These are phyloP conservation scores for Cettia cetti DNA, from an alignment of 2,113 vertebrate genomes.

Conservation along the genomic window DNA sequence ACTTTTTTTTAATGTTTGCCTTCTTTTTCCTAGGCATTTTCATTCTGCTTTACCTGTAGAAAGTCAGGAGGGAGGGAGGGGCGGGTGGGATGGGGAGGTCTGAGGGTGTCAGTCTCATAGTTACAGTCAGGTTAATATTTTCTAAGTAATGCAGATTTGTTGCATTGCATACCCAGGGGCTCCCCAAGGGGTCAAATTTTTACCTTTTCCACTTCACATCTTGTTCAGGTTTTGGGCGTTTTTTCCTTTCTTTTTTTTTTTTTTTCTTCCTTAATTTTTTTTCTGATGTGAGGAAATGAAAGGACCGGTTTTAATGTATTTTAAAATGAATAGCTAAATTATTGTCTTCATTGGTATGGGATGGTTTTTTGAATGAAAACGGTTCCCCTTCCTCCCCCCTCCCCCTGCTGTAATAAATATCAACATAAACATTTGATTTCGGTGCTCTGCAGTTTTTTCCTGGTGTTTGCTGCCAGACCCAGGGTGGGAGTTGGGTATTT, in stretches of 20 bases:
- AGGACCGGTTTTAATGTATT: slow-evolving; percentile 85
- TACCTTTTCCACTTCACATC: neutral
- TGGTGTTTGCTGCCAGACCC: neutral
- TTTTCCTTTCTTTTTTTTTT: neutral
- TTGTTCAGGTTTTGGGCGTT: neutral
- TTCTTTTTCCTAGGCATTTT: slow-evolving; percentile 73
- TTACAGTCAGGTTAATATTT: slow-evolving; percentile 74
- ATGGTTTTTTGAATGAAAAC: slow-evolving; percentile 68
- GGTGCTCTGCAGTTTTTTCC: slow-evolving; percentile 49
- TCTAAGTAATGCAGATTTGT: slow-evolving; percentile 34
- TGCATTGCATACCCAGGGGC: slow-evolving; percentile 63
- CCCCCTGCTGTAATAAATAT: slow-evolving; percentile 77
- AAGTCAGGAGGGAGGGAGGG: slow-evolving; percentile 13
- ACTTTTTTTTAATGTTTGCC: slow-evolving; percentile 36
- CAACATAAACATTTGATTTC: slow-evolving; percentile 67
- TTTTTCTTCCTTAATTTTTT: neutral
- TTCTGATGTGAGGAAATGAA: slow-evolving; percentile 71
- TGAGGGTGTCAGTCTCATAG: slow-evolving; percentile 71
- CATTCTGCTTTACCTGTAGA: slow-evolving; percentile 70
- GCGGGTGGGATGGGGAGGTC: neutral
- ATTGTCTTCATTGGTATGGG: slow-evolving; percentile 73
- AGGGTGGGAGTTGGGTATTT: neutral
- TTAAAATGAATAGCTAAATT: slow-evolving; percentile 86
- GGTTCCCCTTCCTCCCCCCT: slow-evolving; percentile 18
- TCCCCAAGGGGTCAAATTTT: slow-evolving; percentile 44